Conservation (phyloP, 2,888 invertebrate genomes). For the Yponomeuta malinellus region DNA sequence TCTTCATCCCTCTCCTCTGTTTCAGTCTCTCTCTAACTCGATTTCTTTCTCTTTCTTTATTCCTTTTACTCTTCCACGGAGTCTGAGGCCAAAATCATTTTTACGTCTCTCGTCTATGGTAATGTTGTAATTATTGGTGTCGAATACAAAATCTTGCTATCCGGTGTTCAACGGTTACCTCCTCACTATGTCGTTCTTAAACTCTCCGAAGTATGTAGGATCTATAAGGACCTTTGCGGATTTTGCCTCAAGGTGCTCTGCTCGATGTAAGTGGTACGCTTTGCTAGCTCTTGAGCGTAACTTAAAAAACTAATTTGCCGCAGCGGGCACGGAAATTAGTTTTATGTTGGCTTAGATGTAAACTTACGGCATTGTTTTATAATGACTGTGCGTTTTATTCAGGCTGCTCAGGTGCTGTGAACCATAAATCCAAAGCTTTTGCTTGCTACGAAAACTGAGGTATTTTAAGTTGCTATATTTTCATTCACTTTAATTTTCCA, state of each 20-base stretch:
- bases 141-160: too few relatives aligned
- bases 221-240: background rate
- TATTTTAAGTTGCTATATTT: background rate
- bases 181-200: too few relatives aligned
- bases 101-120: too few relatives aligned
- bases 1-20: too few relatives aligned
- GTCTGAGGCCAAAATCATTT: too few relatives aligned
- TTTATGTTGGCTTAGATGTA: constrained; percentile 1
- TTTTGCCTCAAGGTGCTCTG: background rate
- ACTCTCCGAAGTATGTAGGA: too few relatives aligned
- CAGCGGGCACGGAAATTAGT: constrained; percentile 9
- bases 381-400: background rate
- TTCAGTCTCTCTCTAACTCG: too few relatives aligned
- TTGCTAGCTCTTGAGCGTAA: background rate
- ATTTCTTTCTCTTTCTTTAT: too few relatives aligned
- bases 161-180: too few relatives aligned
- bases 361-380: background rate
- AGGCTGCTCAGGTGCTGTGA: background rate
- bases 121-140: too few relatives aligned
- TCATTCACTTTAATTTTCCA: too few relatives aligned
- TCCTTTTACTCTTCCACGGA: too few relatives aligned
- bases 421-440: background rate
- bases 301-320: constrained; percentile 9
- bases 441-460: background rate
- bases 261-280: constrained; percentile 1